phyloP scores from a whole-genome alignment of 2,113 vertebrate genomes.

The Zapornia atra region DNA sequence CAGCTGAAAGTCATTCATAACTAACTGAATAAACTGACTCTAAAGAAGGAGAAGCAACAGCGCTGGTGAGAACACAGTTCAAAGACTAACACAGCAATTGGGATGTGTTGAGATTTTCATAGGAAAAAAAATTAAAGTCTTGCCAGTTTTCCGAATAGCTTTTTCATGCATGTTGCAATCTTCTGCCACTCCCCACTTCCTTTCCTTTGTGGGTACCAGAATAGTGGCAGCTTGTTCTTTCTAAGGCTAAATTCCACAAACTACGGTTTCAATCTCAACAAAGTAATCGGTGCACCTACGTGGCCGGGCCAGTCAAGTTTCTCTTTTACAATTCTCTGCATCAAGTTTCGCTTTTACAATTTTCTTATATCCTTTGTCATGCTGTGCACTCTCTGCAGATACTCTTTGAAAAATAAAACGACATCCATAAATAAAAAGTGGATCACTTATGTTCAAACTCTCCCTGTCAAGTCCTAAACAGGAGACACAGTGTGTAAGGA shows the following conservation, averaged over 20 bases:
- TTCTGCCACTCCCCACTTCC: not conserved
- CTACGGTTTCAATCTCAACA: not conserved
- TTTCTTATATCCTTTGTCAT: not conserved
- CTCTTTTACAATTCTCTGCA: not conserved
- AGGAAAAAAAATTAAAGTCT: not conserved
- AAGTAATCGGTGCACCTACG: not conserved
- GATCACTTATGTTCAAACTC: not conserved
- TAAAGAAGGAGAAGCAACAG: slow-evolving; percentile 22
- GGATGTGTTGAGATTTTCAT: not conserved
- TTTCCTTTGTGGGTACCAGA: not conserved
- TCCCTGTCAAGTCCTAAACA: not conserved
- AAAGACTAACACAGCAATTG: not conserved
- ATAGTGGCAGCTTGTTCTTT: slow-evolving; percentile 19
- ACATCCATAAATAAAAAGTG: not conserved
- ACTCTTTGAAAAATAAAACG: not conserved
- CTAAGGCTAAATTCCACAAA: not conserved
- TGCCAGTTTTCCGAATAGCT: slow-evolving; percentile 29
- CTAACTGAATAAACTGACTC: slow-evolving; percentile 43
- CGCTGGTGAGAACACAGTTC: not conserved
- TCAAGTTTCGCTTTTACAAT: slow-evolving; percentile 31
- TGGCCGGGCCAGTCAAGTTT: not conserved
- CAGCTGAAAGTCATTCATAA: slow-evolving; percentile 71
- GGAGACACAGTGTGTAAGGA: not conserved
- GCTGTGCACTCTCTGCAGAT: not conserved
- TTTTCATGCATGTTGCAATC: not conserved